These are phyloP conservation scores for Psammodynastes pulverulentus DNA, from an alignment of 2,113 vertebrate genomes.

Conservation along the genomic window DNA sequence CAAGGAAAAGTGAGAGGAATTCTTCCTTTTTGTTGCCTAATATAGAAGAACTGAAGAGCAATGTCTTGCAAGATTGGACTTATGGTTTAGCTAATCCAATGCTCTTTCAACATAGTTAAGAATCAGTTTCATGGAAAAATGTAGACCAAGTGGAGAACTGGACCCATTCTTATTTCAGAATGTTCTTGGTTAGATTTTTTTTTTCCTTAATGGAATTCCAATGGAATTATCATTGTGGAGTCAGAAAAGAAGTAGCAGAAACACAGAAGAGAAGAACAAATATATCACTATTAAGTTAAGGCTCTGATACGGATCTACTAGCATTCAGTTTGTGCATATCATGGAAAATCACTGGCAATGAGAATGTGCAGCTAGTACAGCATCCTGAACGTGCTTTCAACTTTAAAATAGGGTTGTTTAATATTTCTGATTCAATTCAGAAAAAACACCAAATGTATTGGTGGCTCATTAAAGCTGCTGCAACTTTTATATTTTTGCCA, in stretches of 20 bases:
- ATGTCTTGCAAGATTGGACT: background rate
- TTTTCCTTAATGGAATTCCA: background rate
- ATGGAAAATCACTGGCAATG: background rate
- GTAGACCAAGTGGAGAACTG: background rate
- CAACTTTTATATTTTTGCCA: background rate
- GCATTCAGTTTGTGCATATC: background rate
- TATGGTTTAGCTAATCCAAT: background rate
- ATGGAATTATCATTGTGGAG: background rate
- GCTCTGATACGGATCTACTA: background rate
- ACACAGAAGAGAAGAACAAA: background rate
- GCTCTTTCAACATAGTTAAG: background rate
- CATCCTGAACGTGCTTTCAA: background rate
- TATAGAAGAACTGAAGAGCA: background rate
- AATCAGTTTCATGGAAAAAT: background rate
- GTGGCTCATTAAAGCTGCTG: background rate
- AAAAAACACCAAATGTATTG: background rate
- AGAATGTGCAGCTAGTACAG: background rate
- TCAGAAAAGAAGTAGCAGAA: background rate
- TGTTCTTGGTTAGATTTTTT: background rate
- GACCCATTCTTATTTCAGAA: background rate
- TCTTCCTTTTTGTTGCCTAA: slow-evolving; percentile 25
- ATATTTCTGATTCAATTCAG: background rate
- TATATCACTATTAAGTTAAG: background rate
- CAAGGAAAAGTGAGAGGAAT: background rate
- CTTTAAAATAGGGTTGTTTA: background rate